A percentile compares a stretch with the other conserved stretches of the same genome.
Conservation (phyloP, 2,797 vertebrate species). For the Macropodus opercularis region DNA sequence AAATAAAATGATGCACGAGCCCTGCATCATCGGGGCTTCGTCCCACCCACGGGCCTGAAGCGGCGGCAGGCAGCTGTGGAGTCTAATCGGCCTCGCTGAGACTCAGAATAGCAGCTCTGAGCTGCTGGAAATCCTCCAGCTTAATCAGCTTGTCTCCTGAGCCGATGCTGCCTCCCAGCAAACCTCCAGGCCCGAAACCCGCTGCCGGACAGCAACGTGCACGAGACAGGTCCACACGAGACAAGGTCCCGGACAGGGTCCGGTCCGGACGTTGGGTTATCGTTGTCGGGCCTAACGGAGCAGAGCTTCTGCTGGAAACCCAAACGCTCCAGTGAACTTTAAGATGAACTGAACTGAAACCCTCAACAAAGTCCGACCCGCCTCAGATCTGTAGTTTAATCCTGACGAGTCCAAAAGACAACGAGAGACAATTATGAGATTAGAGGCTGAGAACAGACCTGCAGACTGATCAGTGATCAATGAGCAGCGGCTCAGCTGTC, state of each 20-base stretch:
- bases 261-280: no score
- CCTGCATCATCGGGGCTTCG: background rate
- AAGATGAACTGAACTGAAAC: no score
- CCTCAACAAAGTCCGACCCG: background rate
- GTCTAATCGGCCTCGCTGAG: conserved; percentile 56
- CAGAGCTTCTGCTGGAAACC: no score
- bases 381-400: conserved; percentile 39
- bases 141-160: conserved; percentile 73
- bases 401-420: conserved; percentile 45
- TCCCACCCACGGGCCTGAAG: conserved; percentile 10
- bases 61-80: conserved; percentile 11
- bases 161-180: conserved; percentile 7
- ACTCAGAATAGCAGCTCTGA: conserved; percentile 74
- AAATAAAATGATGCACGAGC: background rate
- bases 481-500: no score
- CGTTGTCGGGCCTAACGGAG: no score
- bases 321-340: no score
- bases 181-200: background rate
- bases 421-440: conserved; percentile 52
- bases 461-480: background rate
- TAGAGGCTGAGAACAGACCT: conserved; percentile 55
- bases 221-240: conserved; percentile 1
- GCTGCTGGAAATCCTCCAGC: conserved; percentile 57
- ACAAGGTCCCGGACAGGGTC: background rate
- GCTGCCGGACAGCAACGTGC: background rate